Conservation (phyloP, 1,140 invertebrate genomes). For the Notospermus geniculatus region DNA sequence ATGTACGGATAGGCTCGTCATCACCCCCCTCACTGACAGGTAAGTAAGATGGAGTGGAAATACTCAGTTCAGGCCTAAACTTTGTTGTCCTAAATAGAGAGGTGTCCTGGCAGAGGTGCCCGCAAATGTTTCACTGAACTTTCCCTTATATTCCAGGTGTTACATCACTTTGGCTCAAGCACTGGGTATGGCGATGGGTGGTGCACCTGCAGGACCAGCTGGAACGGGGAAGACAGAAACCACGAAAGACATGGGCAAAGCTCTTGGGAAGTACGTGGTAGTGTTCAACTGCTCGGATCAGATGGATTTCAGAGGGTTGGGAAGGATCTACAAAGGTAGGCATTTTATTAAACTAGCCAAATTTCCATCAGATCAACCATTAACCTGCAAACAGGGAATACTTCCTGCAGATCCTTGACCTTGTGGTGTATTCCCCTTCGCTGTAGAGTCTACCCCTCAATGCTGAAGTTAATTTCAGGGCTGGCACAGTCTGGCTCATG, state of each 20-base stretch:
- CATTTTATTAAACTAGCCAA: background rate
- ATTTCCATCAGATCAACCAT: too few relatives aligned
- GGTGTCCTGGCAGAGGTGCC: too few relatives aligned
- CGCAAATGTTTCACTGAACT: background rate
- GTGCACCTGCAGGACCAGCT: slow-evolving; percentile 90
- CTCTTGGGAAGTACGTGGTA: slow-evolving; percentile 94
- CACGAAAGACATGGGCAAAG: slow-evolving; percentile 97
- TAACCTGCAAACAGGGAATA: too few relatives aligned
- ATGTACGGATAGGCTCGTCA: slow-evolving; percentile 92
- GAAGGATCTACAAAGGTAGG: slow-evolving; percentile 81
- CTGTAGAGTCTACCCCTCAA: too few relatives aligned
- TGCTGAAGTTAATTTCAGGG: slow-evolving; percentile 61
- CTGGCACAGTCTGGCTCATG: slow-evolving; percentile 92
- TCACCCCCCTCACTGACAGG: slow-evolving; percentile 94
- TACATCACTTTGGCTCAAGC: slow-evolving; percentile 96
- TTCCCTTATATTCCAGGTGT: slow-evolving; percentile 66
- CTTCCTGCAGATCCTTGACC: too few relatives aligned
- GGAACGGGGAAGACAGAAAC: slow-evolving; percentile 97
- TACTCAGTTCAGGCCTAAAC: too few relatives aligned
- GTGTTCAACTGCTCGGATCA: slow-evolving; percentile 99
- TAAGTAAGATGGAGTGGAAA: slow-evolving; percentile 42
- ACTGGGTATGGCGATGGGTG: slow-evolving; percentile 93
- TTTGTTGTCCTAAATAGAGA: too few relatives aligned
- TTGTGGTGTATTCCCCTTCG: too few relatives aligned
- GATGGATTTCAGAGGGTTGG: slow-evolving; percentile 93